Evolutionary conservation across 2,113 vertebrate species (phyloP).

Genomic region (Loxodonta africana): DNA sequence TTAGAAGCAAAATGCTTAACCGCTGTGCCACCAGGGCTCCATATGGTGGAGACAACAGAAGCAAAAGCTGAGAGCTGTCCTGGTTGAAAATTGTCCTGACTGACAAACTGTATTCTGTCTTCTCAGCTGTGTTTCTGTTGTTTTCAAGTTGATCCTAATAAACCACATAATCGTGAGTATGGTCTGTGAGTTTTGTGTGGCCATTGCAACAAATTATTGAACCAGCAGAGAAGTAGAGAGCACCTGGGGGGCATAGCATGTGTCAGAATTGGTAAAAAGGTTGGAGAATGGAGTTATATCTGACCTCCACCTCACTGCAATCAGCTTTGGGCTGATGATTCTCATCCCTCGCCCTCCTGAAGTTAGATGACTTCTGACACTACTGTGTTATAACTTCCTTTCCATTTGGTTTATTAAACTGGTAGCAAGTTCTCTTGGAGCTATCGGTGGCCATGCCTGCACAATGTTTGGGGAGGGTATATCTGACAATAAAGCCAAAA

Average conservation of each 20-base stretch:
- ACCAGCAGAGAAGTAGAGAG: background rate
- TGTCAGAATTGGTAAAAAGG: background rate
- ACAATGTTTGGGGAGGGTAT: background rate
- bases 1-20: too few species aligned
- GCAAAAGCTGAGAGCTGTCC: background rate
- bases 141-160: background rate
- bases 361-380: background rate
- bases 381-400: background rate
- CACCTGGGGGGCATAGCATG: background rate
- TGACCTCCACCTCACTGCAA: background rate
- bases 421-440: background rate
- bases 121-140: background rate
- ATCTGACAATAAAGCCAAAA: background rate
- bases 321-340: background rate
- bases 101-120: background rate
- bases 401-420: background rate
- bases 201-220: background rate
- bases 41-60: too few species aligned
- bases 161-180: background rate
- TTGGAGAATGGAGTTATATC: background rate
- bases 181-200: background rate
- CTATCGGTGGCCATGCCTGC: background rate
- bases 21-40: too few species aligned
- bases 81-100: background rate
- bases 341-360: background rate